Evolutionary conservation across 2,888 invertebrate species (phyloP), one percentile per base, ranked within the genome.

Genomic region (Acholoe squamosa): DNA sequence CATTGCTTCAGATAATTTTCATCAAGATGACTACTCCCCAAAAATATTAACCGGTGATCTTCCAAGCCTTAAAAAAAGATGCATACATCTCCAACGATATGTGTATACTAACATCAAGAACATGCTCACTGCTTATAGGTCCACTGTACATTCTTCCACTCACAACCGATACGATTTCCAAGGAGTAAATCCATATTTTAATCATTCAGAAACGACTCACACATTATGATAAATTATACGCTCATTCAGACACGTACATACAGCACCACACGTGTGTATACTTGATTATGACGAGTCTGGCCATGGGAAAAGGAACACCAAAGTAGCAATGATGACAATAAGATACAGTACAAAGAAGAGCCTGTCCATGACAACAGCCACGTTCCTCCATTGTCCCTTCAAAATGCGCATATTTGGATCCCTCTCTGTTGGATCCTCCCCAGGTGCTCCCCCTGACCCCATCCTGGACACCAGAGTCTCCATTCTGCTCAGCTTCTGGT

Each of bases 331-430:
- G 19, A 90, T 76, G 5, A 84, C 71, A 10, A 90, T 33, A 16
- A 90, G 43, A 28, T 86, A 90, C 0, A 52, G 12, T 7, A 90
- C 67, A 34, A 84, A 84, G 67, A 90, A 90, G 3, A 90, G 43
- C 25, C 90, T 31, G 43, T 90, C 90, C 67, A 90, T 84, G 25
- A 90, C 90, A 16, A 90, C 51, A 0, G 34, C 90, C n/a, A 90
- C 61, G 22, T 90, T 56, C 22, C 51, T 16, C 90, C 90, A 90
- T 22, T 84, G 90, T 25, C 28, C 56, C 76, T 67, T 86, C 0
- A 89, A 77, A 10, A 67, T 28, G 22, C 67, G 61, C 31, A 89
- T 12, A n/a, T 56, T 43, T 14, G 28, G 56, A n/a, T 84, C 84
- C 19, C 34, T 43, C 16, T 34, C 43, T 10, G 28, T 25, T 14